These are phyloP conservation scores for Pavo muticus DNA, from an alignment of 2,113 vertebrate species.

Conservation along the genomic window DNA sequence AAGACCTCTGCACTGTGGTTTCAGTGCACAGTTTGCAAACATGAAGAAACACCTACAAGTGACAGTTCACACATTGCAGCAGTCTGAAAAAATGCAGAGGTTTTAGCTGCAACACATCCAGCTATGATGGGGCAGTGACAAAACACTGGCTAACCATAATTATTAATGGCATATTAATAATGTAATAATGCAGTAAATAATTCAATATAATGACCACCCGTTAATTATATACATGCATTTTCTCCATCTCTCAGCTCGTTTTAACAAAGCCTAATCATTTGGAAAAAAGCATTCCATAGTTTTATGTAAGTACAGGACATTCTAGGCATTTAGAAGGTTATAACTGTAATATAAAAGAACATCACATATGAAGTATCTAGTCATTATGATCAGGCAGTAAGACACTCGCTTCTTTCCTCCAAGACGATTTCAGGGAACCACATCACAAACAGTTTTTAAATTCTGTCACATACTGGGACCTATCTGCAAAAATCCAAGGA, in stretches of 20 bases:
- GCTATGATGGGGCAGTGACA: rapidly evolving
- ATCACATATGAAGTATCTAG: neutral
- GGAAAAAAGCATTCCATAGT: neutral
- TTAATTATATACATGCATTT: neutral
- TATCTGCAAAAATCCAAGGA: neutral
- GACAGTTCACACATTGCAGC: neutral
- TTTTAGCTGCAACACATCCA: neutral
- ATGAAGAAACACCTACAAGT: neutral
- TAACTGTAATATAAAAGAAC: neutral
- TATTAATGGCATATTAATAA: neutral
- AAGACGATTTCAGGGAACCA: neutral
- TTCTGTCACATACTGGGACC: neutral
- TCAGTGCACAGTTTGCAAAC: rapidly evolving
- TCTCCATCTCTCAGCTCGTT: neutral
- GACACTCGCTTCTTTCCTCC: rapidly evolving
- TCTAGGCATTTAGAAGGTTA: neutral
- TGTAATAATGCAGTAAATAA: neutral
- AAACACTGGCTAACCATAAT: too few species aligned
- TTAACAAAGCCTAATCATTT: neutral
- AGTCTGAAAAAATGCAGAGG: neutral
- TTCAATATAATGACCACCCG: neutral
- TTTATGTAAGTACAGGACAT: neutral
- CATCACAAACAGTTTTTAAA: neutral
- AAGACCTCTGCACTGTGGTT: neutral
- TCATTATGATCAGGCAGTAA: neutral